Evolutionary conservation across 2,797 vertebrate genomes (phyloP), one percentile per base, ranked within the genome.

Genomic region (Siniperca obscura): DNA sequence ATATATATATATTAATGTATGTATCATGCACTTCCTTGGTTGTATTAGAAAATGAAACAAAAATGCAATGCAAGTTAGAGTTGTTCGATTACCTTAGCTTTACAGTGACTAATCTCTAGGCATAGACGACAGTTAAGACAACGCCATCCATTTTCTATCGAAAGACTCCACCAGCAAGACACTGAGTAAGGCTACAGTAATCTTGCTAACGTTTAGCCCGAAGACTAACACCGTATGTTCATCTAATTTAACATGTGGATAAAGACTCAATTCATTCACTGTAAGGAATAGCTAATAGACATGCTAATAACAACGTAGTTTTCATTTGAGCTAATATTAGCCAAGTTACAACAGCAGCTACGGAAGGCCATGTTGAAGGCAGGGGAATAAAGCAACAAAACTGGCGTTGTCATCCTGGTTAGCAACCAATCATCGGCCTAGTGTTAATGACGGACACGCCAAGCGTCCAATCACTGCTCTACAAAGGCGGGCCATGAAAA

Each of bases 301-400:
- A 72, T n/a, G 73, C 40, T 7, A 48, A 61, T 52, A 64, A 81
- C 42, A 75, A 80, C 22, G 55, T 16, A 62, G 38, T 78, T 34
- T 42, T 55, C 55, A 14, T 65, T 55, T 57, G 25, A 68, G 78
- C 61, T 81, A 81, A 73, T 74, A 80, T 85, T 84, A 89, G 83
- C 87, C 55, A 84, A 82, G 76, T 85, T 87, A 78, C 74, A 85
- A 71, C 77, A 86, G 74, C 17, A 84, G 88, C 87, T 75, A 87
- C 85, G 88, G 90, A 92, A 96, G 95, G 94, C 95, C 94, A 94
- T 86, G 90, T 90, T 92, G 86, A 93, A 94, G 85, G 82, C 90
- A 91, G 85, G 85, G 90, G 81, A 90, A 90, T 89, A 81, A 91
- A 90, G 89, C 84, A 88, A 87, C 89, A 91, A 92, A 93, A 93